Evolutionary conservation across 2,797 vertebrate genomes (phyloP).

Genomic region (Neosalanx taihuensis): DNA sequence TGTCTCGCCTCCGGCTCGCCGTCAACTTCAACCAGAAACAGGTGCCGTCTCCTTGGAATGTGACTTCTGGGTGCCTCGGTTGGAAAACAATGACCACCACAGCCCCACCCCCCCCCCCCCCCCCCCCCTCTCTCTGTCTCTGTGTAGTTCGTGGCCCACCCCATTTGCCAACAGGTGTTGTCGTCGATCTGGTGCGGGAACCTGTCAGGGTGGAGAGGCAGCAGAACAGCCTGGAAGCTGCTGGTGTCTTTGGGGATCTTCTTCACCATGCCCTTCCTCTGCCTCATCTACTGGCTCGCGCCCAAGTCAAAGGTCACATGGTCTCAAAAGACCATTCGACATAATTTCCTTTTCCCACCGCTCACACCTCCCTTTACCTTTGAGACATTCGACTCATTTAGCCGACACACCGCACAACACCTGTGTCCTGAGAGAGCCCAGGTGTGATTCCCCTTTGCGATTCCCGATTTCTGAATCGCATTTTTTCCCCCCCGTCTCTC

Average conservation of each 20-base stretch:
- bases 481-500: slow-evolving; percentile 9
- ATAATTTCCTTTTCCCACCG: not conserved
- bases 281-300: slow-evolving; percentile 84
- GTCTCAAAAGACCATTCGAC: not conserved
- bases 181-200: slow-evolving; percentile 88
- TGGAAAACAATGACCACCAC: not conserved
- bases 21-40: slow-evolving; percentile 88
- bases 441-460: not conserved
- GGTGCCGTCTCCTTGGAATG: slow-evolving; percentile 54
- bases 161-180: slow-evolving; percentile 90
- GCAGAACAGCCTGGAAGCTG: slow-evolving; percentile 81
- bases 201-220: slow-evolving; percentile 82
- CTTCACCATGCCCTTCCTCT: slow-evolving; percentile 85
- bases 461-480: not conserved
- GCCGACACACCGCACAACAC: too few relatives aligned
- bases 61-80: not conserved
- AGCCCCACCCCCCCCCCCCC: not conserved
- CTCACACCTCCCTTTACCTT: too few relatives aligned
- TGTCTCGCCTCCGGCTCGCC: slow-evolving; percentile 82
- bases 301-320: slow-evolving; percentile 83
- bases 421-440: too few relatives aligned
- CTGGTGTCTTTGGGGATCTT: slow-evolving; percentile 83
- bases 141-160: slow-evolving; percentile 84
- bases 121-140: slow-evolving; percentile 3
- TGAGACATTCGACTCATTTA: too few relatives aligned